Base-by-base conservation (phyloP, 2,113 vertebrate genomes). In the Okapia johnstoni region DNA sequence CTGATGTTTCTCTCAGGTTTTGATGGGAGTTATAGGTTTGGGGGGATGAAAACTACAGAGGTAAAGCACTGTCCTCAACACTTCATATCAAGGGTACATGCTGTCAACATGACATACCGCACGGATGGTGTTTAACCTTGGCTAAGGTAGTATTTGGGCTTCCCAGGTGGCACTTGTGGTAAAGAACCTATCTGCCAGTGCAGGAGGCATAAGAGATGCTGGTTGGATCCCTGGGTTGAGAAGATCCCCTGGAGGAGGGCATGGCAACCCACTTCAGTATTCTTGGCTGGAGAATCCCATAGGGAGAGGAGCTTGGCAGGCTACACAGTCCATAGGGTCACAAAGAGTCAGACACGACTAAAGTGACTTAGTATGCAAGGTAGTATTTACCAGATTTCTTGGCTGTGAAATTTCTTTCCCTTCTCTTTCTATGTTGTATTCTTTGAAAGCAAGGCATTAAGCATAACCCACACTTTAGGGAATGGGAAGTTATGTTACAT, bases 361-460 rank as follows among this genome's bases (percentile, higher is more conserved):
- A 73, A 40, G 19, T 70, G 66, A 70, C 66, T 70, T 70, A 70
- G n/a, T 73, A 40, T 70, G 19, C n/a, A 60, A 83, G 6, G 3
- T 50, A 57, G 61, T 81, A 50, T 91, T 81, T 83, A 30, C 46
- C 63, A 87, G 15, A 33, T 66, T 87, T 87, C 43, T 63, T n/a
- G 25, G 26, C 61, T 77, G 7, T 83, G 48, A 84, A 88, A 26
- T 73, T 90, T 28, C 10, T 61, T 76, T 33, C 17, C 10, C 36
- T 7, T 63, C 16, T 33, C 3, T 57, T 89, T 70, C 46, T 77
- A 48, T 50, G 52, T 46, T 66, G 23, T 91, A 17, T 86, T 90
- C 26, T 95, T 86, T 87, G 80, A 87, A 87, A 97, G 55, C 19
- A 50, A 90, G 36, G 81, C 55, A 57, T n/a, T 90, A 90, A 81